phyloP scores from a whole-genome alignment of 2,113 vertebrate species.

The Pedionomus torquatus region DNA sequence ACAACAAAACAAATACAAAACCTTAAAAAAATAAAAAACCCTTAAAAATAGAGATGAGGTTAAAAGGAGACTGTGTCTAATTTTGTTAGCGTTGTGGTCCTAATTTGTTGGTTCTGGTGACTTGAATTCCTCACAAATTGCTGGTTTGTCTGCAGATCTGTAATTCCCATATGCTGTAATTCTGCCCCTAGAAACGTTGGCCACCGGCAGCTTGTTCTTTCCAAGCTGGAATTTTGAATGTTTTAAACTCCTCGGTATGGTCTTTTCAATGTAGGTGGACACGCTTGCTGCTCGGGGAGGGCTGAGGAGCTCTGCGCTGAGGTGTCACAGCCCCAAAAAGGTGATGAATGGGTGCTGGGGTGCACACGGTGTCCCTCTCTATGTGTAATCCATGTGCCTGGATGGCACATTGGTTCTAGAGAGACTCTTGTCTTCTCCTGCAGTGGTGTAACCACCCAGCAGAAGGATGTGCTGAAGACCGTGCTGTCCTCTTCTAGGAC shows the following conservation, averaged over 20 bases:
- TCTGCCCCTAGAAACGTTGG: slow-evolving; percentile 59
- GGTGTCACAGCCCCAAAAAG: neutral
- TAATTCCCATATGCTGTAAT: slow-evolving; percentile 71
- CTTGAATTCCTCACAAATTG: slow-evolving; percentile 74
- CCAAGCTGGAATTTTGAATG: neutral
- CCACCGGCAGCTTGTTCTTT: neutral
- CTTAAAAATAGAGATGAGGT: slow-evolving; percentile 58
- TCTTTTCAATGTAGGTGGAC: neutral
- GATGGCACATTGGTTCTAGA: neutral
- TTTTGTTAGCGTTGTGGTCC: slow-evolving; percentile 58
- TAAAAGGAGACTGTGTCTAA: slow-evolving; percentile 60
- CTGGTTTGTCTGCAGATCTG: slow-evolving; percentile 69
- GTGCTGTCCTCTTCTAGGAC: neutral
- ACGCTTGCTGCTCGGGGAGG: neutral
- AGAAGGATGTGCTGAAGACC: neutral
- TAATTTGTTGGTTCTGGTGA: slow-evolving; percentile 66
- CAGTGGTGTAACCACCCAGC: neutral
- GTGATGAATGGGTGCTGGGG: neutral
- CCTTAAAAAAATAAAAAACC: neutral
- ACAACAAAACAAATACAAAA: slow-evolving; percentile 23
- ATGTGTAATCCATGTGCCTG: neutral
- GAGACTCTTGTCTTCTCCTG: neutral
- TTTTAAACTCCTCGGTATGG: neutral
- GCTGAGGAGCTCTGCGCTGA: neutral
- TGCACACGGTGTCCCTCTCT: neutral